These are phyloP conservation scores for Entomobrya proxima DNA, from an alignment of 2,888 invertebrate genomes.

Conservation along the genomic window DNA sequence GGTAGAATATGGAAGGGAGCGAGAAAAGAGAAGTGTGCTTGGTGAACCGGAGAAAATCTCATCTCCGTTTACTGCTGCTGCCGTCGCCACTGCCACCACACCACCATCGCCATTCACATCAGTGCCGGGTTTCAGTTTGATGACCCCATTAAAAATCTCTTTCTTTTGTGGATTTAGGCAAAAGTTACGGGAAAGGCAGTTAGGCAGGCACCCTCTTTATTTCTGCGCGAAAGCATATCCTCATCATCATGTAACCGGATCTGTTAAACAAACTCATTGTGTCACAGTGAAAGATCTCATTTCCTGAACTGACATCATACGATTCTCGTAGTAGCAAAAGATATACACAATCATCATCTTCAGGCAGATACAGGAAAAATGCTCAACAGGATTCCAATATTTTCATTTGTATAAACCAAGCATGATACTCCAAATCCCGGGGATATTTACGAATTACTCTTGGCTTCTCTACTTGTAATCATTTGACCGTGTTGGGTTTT, in stretches of 20 bases:
- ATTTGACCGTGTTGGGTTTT: conserved; percentile 11
- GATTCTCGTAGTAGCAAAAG: neutral
- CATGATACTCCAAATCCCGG: neutral
- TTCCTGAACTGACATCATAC: conserved; percentile 58
- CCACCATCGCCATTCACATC: neutral
- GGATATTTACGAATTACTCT: neutral
- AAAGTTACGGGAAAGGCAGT: neutral
- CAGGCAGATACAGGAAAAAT: conserved; percentile 3
- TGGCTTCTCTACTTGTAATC: neutral
- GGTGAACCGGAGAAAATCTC: conserved; percentile 64
- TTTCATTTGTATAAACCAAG: neutral
- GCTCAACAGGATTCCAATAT: conserved; percentile 49
- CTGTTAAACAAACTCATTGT: conserved; percentile 70
- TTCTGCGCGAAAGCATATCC: conserved; percentile 25
- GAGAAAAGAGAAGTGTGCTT: conserved; percentile 25
- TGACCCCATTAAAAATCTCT: conserved; percentile 66
- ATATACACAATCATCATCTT: neutral
- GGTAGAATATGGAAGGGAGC: conserved; percentile 13
- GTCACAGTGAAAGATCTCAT: conserved; percentile 66
- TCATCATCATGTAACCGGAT: conserved; percentile 64
- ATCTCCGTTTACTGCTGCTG: conserved; percentile 61
- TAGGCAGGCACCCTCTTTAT: conserved; percentile 47
- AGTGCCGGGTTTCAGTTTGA: conserved; percentile 57
- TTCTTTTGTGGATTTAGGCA: conserved; percentile 35
- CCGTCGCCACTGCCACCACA: neutral